These are phyloP conservation scores for Athalia rosae DNA, from an alignment of 2,888 invertebrate species.

Conservation along the genomic window DNA sequence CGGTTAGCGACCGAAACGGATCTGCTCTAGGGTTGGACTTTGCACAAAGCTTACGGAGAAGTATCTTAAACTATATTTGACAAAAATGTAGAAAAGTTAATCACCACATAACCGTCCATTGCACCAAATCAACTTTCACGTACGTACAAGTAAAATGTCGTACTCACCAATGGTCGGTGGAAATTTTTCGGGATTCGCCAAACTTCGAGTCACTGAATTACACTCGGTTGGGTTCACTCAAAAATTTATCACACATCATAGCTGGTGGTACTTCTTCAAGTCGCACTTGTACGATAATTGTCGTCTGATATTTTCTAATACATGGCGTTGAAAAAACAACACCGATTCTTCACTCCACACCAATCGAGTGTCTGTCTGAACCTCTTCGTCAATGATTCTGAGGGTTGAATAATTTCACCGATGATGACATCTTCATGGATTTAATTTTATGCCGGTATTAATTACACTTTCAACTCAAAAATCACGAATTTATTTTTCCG, in stretches of 20 bases:
- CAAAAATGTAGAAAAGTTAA: too few species aligned
- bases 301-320: background rate
- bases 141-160: too few species aligned
- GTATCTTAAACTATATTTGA: too few species aligned
- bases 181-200: background rate
- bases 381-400: conserved; percentile 2
- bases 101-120: too few species aligned
- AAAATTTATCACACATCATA: conserved; percentile 7
- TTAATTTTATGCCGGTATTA: conserved; percentile 15
- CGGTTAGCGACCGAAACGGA: too few species aligned
- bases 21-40: too few species aligned
- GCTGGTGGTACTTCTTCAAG: background rate
- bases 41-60: too few species aligned
- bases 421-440: background rate
- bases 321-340: too few species aligned
- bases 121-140: too few species aligned
- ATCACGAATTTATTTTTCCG: conserved; percentile 25
- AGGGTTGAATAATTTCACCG: background rate
- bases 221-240: conserved; percentile 7
- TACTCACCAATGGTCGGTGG: conserved; percentile 4
- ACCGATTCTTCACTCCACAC: too few species aligned
- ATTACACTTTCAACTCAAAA: conserved; percentile 9
- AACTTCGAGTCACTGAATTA: conserved; percentile 28
- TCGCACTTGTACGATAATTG: background rate
- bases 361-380: conserved; percentile 3